Base-by-base conservation (phyloP, 2,113 vertebrate genomes). In the Turdus rufiventris region DNA sequence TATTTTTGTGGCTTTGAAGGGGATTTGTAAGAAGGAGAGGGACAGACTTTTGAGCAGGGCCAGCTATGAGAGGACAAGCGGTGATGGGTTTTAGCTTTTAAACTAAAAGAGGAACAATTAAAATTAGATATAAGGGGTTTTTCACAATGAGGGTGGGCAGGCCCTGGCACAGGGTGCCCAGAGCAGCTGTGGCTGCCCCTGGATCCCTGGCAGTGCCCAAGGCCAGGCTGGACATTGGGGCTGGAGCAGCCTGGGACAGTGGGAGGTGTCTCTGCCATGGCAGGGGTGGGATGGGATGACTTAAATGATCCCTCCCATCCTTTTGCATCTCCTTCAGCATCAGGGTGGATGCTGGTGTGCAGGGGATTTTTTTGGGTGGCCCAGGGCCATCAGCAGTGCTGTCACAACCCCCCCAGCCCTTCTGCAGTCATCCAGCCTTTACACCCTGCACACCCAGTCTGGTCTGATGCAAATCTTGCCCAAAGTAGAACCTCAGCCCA, bases 71-170 rank as follows among this genome's bases (percentile, higher is more conserved):
- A 82, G 25, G 29, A 61, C 20, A 29, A 21, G 16, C 7, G 4
- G 23, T 4, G 28, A 45, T 45, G 45, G 3, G 6, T 25, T 74
- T 53, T 21, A 31, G 29, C 16, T 74, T 81, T 60, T n/a, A 29
- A 67, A 82, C 13, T 20, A 47, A 67, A 82, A 34, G 26, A 40
- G 24, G 19, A 82, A 18, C 5, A 14, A 54, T 23, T 82, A 40
- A 26, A 16, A 31, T 21, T 12, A 12, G 16, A 8, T 25, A 6
- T 8, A 25, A n/a, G 16, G 25, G 17, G 4, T 7, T 53, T 66
- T 67, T 47, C 21, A 14, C 13, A 29, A 2, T 21, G 61, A 53
- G 5, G 19, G 15, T 3, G 43, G 33, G 0, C 0, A 38, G 38
- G 38, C 38, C 38, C 53, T 60, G 60, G 76, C 60, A 51, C 60